Evolutionary conservation across 2,888 invertebrate genomes (phyloP).

Genomic region (Lepidocyrtinus sp.): DNA sequence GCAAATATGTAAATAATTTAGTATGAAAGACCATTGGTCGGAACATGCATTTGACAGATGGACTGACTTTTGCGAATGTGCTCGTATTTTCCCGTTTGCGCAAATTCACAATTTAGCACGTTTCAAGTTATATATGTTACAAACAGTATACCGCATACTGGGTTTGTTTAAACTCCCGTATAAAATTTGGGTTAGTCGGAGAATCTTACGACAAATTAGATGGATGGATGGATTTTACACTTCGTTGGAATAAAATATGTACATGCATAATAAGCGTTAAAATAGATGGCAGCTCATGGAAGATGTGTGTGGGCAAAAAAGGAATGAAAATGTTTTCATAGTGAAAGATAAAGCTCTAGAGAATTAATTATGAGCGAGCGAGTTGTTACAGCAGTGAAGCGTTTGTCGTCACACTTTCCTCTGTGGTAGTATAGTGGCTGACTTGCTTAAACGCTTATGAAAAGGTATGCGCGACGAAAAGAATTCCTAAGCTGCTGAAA

Average conservation of each 20-base stretch:
- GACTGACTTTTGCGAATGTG: too few species aligned
- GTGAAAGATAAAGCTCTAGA: constrained; percentile 34
- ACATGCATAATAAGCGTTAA: constrained; percentile 4
- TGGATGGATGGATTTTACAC: neutral
- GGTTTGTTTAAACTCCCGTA: neutral
- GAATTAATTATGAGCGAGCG: constrained; percentile 48
- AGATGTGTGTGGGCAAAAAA: constrained; percentile 16
- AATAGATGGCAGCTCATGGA: neutral
- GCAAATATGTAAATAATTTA: neutral
- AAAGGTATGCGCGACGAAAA: neutral
- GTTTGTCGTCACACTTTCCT: constrained; percentile 11
- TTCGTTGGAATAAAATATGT: constrained; percentile 21
- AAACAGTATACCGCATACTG: neutral
- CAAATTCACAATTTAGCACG: too few species aligned
- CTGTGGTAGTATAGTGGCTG: constrained; percentile 15
- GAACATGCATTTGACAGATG: constrained; percentile 22
- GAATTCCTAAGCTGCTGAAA: too few species aligned
- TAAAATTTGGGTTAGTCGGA: constrained; percentile 26
- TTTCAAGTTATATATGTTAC: neutral
- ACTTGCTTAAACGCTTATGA: neutral
- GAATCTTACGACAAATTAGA: neutral
- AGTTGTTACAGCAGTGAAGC: constrained; percentile 21
- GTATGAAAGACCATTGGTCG: neutral
- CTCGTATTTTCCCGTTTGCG: too few species aligned
- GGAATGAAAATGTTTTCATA: neutral